Base-by-base conservation (phyloP, 2,888 invertebrate genomes). In the Anthophora plumipes region DNA sequence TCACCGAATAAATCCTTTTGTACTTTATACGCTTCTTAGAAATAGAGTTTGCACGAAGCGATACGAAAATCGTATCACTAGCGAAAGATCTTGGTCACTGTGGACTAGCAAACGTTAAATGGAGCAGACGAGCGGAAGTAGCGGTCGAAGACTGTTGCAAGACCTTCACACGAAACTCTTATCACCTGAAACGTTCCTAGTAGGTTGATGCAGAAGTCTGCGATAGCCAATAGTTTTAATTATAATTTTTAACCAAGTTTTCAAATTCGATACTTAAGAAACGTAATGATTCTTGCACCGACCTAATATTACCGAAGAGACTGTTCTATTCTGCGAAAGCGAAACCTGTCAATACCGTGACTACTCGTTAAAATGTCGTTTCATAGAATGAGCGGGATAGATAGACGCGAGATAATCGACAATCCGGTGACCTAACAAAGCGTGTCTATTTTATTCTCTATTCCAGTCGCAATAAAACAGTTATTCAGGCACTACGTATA, bases 121-220 rank as follows among this genome's bases (percentile, higher is more conserved):
- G 55, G 68, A 60, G 73, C 83, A 77, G 63, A 67, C 72, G 63
- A 87, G 80, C 88, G 87, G 86, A 87, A 87, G 77, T 82, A 31
- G 59, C 46, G 79, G 75, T 80, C 77, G 63, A 79, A 82, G 73
- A 80, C 61, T 69, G 69, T 31, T 59, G 48, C 22, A 11, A 59
- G 73, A 71, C 79, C 74, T 84, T 71, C 60, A 20, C 52, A 60
- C 48, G 43, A 37, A 41, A 39, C 75, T 69, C 64, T 85, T 86
- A 80, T 84, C 82, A n/a, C 14, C 6, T n/a, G n/a, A n/a, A n/a
- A n/a, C n/a, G n/a, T n/a, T n/a, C n/a, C n/a, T n/a, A n/a, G n/a
- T n/a, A n/a, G n/a, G n/a, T n/a, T n/a, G n/a, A n/a, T n/a, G n/a
- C n/a, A n/a, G n/a, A n/a, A n/a, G n/a, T n/a, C n/a, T n/a, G n/a